Evolutionary conservation across 2,797 vertebrate genomes (phyloP).

Genomic region (Parambassis ranga): DNA sequence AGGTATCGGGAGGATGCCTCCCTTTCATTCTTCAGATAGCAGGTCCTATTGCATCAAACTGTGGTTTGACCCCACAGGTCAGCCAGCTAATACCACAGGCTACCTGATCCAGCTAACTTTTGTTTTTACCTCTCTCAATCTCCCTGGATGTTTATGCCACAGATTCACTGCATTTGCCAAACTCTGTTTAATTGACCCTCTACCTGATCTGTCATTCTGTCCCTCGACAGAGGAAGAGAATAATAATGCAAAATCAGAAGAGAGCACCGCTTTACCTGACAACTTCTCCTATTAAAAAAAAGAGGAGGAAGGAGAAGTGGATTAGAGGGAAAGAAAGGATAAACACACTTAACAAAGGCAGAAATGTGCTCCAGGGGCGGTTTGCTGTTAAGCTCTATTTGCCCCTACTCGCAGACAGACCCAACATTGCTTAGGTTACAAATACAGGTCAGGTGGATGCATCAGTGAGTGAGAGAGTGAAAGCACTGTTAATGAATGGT

Average conservation of each 20-base stretch:
- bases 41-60: conserved; percentile 44
- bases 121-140: conserved; percentile 4
- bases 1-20: neutral
- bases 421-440: conserved; percentile 73
- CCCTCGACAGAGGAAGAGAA: neutral
- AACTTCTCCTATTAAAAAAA: conserved; percentile 33
- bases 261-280: conserved; percentile 47
- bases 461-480: conserved; percentile 36
- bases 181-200: conserved; percentile 10
- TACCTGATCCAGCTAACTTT: conserved; percentile 36
- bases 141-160: conserved; percentile 28
- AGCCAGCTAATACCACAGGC: conserved; percentile 35
- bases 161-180: conserved; percentile 22
- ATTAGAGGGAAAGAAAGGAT: conserved; percentile 35
- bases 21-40: conserved; percentile 2
- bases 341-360: conserved; percentile 73
- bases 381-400: conserved; percentile 70
- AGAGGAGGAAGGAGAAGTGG: conserved; percentile 34
- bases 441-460: conserved; percentile 65
- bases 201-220: neutral
- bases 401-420: conserved; percentile 65
- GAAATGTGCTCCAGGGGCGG: conserved; percentile 64
- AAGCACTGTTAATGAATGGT: conserved; percentile 55
- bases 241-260: neutral
- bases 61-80: conserved; percentile 41